phyloP scores from a whole-genome alignment of 2,888 invertebrate species.

The Metallyticus violacea region DNA sequence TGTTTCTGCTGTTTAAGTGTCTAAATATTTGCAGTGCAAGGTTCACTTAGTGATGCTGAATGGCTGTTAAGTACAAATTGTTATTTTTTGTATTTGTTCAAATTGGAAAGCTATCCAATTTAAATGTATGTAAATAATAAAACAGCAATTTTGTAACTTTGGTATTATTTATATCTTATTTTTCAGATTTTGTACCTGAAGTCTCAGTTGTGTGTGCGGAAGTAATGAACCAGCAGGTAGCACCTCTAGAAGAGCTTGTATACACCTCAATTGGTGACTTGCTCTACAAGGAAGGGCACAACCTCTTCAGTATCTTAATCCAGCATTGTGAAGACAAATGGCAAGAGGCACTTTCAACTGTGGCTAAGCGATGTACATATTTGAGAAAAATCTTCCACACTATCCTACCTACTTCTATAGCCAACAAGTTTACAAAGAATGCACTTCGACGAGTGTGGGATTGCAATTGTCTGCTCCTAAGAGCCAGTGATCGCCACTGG shows the following conservation, averaged over 20 bases:
- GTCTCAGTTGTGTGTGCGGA: neutral
- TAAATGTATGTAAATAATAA: no score
- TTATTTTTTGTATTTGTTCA: no score
- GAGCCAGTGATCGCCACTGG: neutral
- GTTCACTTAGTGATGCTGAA: no score
- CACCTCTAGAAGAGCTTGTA: neutral
- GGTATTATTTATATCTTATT: no score
- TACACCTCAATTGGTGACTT: neutral
- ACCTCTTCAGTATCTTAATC: neutral
- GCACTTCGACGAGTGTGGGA: neutral
- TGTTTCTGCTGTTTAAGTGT: no score
- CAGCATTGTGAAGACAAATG: neutral
- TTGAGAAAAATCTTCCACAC: neutral
- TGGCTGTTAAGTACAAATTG: no score
- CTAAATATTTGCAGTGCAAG: no score
- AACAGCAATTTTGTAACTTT: no score
- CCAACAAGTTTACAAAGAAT: neutral
- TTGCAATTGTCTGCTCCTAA: neutral
- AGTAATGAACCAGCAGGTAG: neutral
- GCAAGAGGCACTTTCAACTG: neutral
- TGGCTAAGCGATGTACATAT: neutral
- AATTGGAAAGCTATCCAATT: no score
- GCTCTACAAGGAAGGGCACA: neutral
- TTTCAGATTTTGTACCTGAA: neutral
- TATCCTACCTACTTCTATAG: neutral